These are phyloP conservation scores for Tubiluchus corallicola DNA, from an alignment of 2,888 invertebrate genomes.

Conservation along the genomic window DNA sequence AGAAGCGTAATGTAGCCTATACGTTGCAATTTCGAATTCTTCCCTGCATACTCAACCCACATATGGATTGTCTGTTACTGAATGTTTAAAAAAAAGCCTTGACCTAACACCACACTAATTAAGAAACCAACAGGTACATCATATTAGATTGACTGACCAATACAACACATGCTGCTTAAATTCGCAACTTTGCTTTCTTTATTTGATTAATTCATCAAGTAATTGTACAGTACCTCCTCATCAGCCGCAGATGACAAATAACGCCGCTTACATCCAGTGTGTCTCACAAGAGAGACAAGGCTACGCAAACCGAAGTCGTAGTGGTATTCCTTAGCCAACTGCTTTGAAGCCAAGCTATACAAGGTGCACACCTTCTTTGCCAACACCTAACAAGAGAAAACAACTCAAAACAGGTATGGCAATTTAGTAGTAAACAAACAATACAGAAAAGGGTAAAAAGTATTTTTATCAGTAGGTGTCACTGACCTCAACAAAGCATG, in stretches of 20 bases:
- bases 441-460: neutral
- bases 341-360: slow-evolving; percentile 62
- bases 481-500: no score
- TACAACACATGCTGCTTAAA: no score
- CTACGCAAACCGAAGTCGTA: slow-evolving; percentile 77
- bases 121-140: no score
- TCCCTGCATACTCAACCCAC: no score
- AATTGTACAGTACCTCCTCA: slow-evolving; percentile 49
- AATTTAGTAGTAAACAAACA: slow-evolving; percentile 2
- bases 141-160: no score
- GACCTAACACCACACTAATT: no score
- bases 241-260: slow-evolving; percentile 47
- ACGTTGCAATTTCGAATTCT: no score
- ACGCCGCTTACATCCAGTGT: slow-evolving; percentile 61
- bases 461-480: neutral
- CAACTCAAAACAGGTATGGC: neutral
- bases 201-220: no score
- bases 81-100: no score
- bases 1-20: no score
- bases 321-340: slow-evolving; percentile 69
- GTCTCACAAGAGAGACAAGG: slow-evolving; percentile 59
- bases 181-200: no score
- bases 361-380: slow-evolving; percentile 46
- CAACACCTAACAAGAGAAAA: slow-evolving; percentile 14
- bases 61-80: no score